phyloP scores from a whole-genome alignment of 2,888 invertebrate species.

The Unio pictorum region DNA sequence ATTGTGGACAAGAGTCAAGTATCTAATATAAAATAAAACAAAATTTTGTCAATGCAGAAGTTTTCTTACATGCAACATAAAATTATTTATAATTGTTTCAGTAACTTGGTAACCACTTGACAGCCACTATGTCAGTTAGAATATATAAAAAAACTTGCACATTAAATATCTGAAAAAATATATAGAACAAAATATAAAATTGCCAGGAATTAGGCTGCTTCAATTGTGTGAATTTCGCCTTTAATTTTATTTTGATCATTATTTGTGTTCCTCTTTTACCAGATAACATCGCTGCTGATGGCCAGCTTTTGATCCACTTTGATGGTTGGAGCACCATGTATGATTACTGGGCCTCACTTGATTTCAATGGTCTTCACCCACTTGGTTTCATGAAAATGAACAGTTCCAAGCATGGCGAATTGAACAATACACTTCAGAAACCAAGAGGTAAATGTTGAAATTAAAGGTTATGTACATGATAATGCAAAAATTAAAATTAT shows the following conservation, averaged over 20 bases:
- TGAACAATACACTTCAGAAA: slow-evolving; percentile 24
- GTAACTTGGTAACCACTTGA: too few species aligned
- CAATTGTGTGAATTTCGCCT: not conserved
- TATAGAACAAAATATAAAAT: too few species aligned
- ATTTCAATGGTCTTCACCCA: slow-evolving; percentile 51
- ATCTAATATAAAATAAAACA: too few species aligned
- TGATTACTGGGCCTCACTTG: slow-evolving; percentile 50
- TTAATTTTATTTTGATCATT: not conserved
- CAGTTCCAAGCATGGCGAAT: slow-evolving; percentile 4
- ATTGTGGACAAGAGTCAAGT: too few species aligned
- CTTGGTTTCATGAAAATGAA: slow-evolving; percentile 47
- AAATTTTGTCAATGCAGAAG: too few species aligned
- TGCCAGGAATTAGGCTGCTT: not conserved
- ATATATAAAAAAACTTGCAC: too few species aligned
- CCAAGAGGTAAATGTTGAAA: slow-evolving; percentile 32
- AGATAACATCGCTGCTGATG: slow-evolving; percentile 41
- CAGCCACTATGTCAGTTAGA: too few species aligned
- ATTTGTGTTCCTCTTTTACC: slow-evolving; percentile 7
- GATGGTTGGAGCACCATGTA: slow-evolving; percentile 61
- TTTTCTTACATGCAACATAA: too few species aligned
- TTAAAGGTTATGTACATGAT: not conserved
- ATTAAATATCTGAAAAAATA: too few species aligned
- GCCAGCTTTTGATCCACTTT: slow-evolving; percentile 58
- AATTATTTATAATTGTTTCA: too few species aligned
- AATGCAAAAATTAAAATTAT: too few species aligned